Evolutionary conservation across 2,113 vertebrate species (phyloP), one percentile per base, ranked within the genome.

Genomic region (Crotalus viridis): DNA sequence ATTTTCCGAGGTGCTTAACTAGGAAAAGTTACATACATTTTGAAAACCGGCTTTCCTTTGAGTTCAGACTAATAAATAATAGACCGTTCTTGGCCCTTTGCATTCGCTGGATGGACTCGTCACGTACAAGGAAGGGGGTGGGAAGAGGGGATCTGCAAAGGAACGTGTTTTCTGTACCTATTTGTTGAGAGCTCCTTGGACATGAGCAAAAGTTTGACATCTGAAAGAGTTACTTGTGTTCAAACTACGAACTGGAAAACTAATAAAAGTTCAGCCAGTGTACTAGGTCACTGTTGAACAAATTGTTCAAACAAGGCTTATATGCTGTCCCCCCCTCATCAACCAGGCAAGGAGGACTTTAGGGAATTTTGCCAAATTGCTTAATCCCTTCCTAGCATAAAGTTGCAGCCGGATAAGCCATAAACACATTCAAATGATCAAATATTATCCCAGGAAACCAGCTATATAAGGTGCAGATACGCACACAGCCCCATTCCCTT

Each of bases 141-240:
- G 51, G 28, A 64, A 5, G 54, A 5, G 24, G 22, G 2, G 89
- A 0, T 0, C 0, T 52, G 43, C 33, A 86, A 1, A 48, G 7
- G 21, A 3, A 91, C 4, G 4, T 94, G 91, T 74, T 93, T 90
- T 55, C 19, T n/a, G 52, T 1, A n/a, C 28, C 81, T 90, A 91
- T 43, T 94, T 92, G 94, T 51, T 59, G 33, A 94, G 85, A 4
- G 43, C 59, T 89, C 93, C 93, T 46, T 92, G 51, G 48, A 94
- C 39, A 85, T 39, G 17, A 0, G 2, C 13, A 95, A 55, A 33
- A 39, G 3, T 51, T 88, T 59, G 89, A n/a, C 13, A 89, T 93
- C 10, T 0, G 33, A 81, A 57, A 85, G 33, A 92, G 15, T 4
- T 8, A n/a, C 59, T 56, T 56, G 74, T 81, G 10, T 43, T 61